Base-by-base conservation (phyloP, 2,113 vertebrate species). In the Cyphomyrus discorhynchus region DNA sequence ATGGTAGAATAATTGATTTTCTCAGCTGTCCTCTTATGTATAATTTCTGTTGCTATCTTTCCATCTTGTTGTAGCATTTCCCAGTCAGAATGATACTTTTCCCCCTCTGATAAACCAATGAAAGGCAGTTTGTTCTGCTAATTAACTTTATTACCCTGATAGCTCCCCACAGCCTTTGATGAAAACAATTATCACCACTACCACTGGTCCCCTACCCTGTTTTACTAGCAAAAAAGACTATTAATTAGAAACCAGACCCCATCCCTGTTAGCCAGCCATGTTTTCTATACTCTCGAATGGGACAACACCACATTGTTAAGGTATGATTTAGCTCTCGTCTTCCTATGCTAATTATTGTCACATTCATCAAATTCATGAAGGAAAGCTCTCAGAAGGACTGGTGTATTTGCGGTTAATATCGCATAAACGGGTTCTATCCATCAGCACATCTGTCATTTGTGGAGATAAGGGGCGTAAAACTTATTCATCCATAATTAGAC, bases 101-200 rank as follows among this genome's bases (percentile, higher is more conserved):
- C 94, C 95, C 95, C 95, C 95, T 95, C 96, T 96, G 94, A 94
- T 96, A 96, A 96, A 96, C 95, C 96, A 95, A 94, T 94, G 95
- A 97, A 97, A 96, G 95, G 95, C 96, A 97, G 97, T 99, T 99
- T 98, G 97, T 98, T 98, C 97, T 98, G 97, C 97, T 98, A 99
- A 99, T 99, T 98, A 99, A 99, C 98, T 99, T 98, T 98, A 99
- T 99, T 98, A 98, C 97, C 96, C 97, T 98, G 97, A 99, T 98
- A 98, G 98, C 98, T 98, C 97, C 98, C 97, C 96, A 97, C 97
- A 97, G 97, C 96, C 97, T 98, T 97, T 97, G 97, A 98, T 93
- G 95, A 98, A 99, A 98, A 99, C 98, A 99, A 99, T 99, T 98
- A 98, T 96, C 95, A 93, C n/a, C n/a, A 95, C 96, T 42, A 24